Conservation (phyloP, 1,140 invertebrate genomes). For the Drosophila insularis region DNA sequence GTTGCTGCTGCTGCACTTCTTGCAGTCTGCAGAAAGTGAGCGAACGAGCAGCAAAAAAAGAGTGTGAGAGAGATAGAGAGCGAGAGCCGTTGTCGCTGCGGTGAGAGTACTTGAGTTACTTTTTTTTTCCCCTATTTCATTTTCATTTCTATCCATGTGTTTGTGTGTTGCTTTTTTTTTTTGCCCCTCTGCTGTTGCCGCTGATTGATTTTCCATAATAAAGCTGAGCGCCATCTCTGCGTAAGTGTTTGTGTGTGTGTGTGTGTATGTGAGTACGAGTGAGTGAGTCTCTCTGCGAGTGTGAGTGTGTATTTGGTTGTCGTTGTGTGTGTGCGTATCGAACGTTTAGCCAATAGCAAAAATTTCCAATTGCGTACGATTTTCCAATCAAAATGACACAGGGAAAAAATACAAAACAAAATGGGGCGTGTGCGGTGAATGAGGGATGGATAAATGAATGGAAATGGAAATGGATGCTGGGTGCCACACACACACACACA, state of each 20-base stretch:
- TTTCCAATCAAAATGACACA: conserved; percentile 79
- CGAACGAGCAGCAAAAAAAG: conserved; percentile 5
- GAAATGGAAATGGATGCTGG: conserved; percentile 8
- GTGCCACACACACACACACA: conserved; percentile 27
- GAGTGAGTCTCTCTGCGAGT: conserved; percentile 2
- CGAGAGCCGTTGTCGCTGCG: conserved; percentile 21
- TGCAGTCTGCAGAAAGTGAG: conserved; percentile 48
- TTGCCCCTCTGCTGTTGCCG: not conserved
- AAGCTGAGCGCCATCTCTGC: conserved; percentile 47
- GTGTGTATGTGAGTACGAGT: not conserved
- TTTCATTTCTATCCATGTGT: conserved; percentile 23
- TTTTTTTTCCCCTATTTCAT: conserved; percentile 16
- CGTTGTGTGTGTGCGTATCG: conserved; percentile 51
- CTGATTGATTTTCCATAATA: conserved; percentile 78
- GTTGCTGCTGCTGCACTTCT: conserved; percentile 51
- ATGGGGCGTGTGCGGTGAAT: conserved; percentile 19
- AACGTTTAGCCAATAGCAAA: conserved; percentile 77
- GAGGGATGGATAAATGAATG: conserved; percentile 33
- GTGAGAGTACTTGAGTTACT: conserved; percentile 18
- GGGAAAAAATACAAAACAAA: conserved; percentile 25
- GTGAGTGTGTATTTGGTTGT: conserved; percentile 7
- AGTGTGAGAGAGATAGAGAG: conserved; percentile 12
- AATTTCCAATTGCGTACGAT: conserved; percentile 79
- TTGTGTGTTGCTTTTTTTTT: conserved; percentile 16
- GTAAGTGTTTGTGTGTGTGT: conserved; percentile 28